phyloP scores from a whole-genome alignment of 1,140 invertebrate genomes.

The Ips typographus region DNA sequence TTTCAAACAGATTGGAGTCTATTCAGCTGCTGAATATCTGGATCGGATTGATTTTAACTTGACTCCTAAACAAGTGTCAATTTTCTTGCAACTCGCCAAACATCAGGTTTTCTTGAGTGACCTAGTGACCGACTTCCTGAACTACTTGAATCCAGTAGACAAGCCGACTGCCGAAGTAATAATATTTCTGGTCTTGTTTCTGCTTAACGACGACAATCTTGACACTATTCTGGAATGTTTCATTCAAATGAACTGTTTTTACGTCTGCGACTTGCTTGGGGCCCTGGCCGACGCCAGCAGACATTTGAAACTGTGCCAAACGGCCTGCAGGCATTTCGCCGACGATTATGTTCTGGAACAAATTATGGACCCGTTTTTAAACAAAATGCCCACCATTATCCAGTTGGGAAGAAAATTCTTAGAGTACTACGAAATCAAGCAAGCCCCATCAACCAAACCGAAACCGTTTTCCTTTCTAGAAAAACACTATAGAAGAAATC shows the following conservation, averaged over 20 bases:
- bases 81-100: not conserved
- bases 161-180: constrained; percentile 23
- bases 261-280: constrained; percentile 12
- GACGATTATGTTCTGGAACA: constrained; percentile 55
- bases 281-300: constrained; percentile 34
- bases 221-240: constrained; percentile 38
- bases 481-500: not conserved
- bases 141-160: constrained; percentile 38
- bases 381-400: constrained; percentile 51
- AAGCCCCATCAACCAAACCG: constrained; percentile 52
- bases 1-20: no score
- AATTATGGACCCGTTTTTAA: constrained; percentile 54
- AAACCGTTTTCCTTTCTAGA: constrained; percentile 36
- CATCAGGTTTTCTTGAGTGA: not conserved
- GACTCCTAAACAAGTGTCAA: not conserved
- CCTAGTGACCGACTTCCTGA: not conserved
- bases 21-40: no score
- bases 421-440: constrained; percentile 43
- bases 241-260: constrained; percentile 52
- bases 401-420: constrained; percentile 41
- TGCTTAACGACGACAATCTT: constrained; percentile 32
- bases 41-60: no score
- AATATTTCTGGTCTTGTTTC: constrained; percentile 41
- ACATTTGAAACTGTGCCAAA: constrained; percentile 45
- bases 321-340: constrained; percentile 48